A percentile compares a stretch with the other conserved stretches of the same genome.
Evolutionary conservation across 2,888 invertebrate species (phyloP).

Genomic region (Glyphotaelius pellucidus): DNA sequence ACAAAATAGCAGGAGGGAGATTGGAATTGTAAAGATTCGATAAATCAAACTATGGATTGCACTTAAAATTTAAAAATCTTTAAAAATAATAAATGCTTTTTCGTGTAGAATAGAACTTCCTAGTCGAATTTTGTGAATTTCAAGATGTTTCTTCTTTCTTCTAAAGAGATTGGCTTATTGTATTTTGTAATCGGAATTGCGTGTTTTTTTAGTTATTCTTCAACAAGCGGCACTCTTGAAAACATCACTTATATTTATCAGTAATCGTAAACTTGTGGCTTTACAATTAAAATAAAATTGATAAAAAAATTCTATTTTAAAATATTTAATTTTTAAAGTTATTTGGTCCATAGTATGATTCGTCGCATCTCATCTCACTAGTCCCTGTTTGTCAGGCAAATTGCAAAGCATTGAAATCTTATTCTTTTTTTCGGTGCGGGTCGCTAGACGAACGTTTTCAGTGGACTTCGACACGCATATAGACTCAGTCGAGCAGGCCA

Average conservation of each 20-base stretch:
- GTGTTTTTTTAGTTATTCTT: neutral
- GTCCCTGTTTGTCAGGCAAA: slow-evolving; percentile 17
- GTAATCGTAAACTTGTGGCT: too few species aligned
- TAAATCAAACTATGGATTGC: neutral
- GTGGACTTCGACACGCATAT: slow-evolving; percentile 98
- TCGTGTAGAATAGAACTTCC: neutral
- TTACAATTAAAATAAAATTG: too few species aligned
- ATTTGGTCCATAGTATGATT: slow-evolving; percentile 15
- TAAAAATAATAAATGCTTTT: neutral
- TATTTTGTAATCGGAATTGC: neutral
- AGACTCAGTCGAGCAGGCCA: slow-evolving; percentile 98
- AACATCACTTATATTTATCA: neutral
- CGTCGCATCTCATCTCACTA: neutral
- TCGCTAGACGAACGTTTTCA: slow-evolving; percentile 93
- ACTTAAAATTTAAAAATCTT: neutral
- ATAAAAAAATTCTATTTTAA: neutral
- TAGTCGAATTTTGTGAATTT: neutral
- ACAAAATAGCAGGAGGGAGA: neutral
- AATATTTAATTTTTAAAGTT: neutral
- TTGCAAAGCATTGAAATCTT: slow-evolving; percentile 38
- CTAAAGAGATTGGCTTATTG: neutral
- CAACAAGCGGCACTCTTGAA: neutral
- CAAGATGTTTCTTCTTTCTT: neutral
- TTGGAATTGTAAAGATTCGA: neutral
- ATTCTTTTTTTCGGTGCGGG: slow-evolving; percentile 56